Conservation (phyloP, 2,888 invertebrate species). For the Eupithecia subfuscata region DNA sequence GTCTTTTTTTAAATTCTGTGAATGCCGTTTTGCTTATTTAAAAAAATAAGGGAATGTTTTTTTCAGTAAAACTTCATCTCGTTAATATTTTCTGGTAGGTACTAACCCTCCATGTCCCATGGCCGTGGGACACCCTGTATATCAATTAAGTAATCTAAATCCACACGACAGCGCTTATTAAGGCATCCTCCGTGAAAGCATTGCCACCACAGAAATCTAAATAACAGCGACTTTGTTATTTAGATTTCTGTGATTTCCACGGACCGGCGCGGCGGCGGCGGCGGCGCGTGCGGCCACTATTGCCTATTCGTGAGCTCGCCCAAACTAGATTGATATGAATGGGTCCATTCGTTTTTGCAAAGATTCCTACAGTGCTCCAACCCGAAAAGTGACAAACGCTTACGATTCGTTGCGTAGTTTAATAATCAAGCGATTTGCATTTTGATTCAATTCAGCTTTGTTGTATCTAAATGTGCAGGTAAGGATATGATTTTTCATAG, state of each 20-base stretch:
- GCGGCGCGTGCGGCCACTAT: slow-evolving; percentile 23
- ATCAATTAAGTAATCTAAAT: not conserved
- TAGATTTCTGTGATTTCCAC: too few species aligned
- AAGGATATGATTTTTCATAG: too few species aligned
- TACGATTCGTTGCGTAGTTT: not conserved
- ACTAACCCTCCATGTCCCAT: too few species aligned
- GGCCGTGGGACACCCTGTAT: too few species aligned
- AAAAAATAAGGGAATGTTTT: too few species aligned
- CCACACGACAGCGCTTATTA: slow-evolving; percentile 31
- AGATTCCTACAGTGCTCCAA: slow-evolving; percentile 14
- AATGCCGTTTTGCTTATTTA: too few species aligned
- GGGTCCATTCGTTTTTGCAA: slow-evolving; percentile 18
- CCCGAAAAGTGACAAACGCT: slow-evolving; percentile 7
- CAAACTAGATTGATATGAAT: slow-evolving; percentile 17
- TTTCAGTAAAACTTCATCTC: too few species aligned
- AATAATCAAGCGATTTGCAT: not conserved
- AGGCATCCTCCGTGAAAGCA: slow-evolving; percentile 35
- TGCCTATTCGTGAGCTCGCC: slow-evolving; percentile 33
- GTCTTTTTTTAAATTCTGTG: too few species aligned
- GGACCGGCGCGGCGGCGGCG: too few species aligned
- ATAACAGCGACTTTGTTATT: too few species aligned
- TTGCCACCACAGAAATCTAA: too few species aligned
- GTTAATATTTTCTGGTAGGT: too few species aligned
- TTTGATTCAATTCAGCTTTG: not conserved
- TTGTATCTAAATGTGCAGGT: not conserved